Evolutionary conservation across 2,113 vertebrate species (phyloP), one percentile per base, ranked within the genome.

Genomic region (Aspidoscelis tigris): DNA sequence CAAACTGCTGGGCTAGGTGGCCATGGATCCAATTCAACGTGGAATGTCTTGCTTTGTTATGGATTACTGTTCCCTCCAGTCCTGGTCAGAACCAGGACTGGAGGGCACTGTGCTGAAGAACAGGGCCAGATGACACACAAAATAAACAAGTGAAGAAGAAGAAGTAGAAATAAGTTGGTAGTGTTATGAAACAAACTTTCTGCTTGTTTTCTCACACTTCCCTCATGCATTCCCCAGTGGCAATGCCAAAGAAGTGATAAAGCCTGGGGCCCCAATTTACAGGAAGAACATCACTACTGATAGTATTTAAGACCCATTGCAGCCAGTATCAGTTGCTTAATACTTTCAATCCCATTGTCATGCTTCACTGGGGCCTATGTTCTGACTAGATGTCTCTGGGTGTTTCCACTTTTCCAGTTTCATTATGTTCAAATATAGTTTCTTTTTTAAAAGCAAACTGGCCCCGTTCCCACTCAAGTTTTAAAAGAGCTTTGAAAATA

Each of bases 321-420:
- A 24, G 33, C 65, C 70, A 84, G 39, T 14, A 70, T 12, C n/a
- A 43, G 61, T 84, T 70, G 33, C 26, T 65, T 69, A 10, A n/a
- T 72, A 26, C 53, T 84, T 78, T 71, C 83, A 16, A 66, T 72
- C 44, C 39, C 18, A 12, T 71, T 22, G 26, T 78, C 50, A 84
- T 41, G 26, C 10, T 14, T 26, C 39, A 78, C 2, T 78, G 55
- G 44, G 22, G 58, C 76, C 71, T 69, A 21, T 72, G 10, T 58
- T 58, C 71, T 10, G 65, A 78, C 24, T 53, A 71, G 61, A 66
- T 77, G 39, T 50, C 33, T 84, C 47, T 84, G n/a, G 21, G n/a
- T 21, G 33, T 69, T 77, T 84, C 26, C 33, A 33, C 33, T 33
- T 50, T 50, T 50, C 47, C 66, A 71, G 50, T 84, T 84, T 84